phyloP scores from a whole-genome alignment of 2,797 vertebrate genomes.

The Rallus crepitans region DNA sequence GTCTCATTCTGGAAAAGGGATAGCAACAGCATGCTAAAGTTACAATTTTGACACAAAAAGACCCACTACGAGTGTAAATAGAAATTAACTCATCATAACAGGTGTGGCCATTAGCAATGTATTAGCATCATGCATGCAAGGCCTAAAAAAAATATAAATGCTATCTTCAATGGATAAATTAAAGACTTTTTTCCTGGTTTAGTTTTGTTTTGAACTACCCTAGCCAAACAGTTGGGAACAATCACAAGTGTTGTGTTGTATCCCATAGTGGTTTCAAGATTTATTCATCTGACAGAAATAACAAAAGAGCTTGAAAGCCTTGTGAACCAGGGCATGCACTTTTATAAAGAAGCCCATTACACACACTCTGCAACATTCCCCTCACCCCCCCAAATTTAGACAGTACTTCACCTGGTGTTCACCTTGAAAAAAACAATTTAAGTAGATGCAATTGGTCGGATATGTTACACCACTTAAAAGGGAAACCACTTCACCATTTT shows the following conservation, averaged over 20 bases:
- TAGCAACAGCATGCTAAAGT: neutral
- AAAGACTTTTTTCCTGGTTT: neutral
- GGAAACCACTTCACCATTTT: neutral
- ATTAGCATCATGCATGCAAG: neutral
- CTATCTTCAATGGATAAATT: neutral
- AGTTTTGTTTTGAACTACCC: neutral
- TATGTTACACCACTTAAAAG: neutral
- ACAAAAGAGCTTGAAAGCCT: neutral
- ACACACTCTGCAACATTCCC: neutral
- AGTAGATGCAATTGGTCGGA: neutral
- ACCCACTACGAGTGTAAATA: neutral
- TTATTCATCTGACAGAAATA: neutral
- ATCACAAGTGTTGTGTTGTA: neutral
- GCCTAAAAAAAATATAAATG: neutral
- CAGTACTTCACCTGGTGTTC: neutral
- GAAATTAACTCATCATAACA: neutral
- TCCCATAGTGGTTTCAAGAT: neutral
- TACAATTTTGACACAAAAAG: neutral
- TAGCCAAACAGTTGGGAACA: neutral
- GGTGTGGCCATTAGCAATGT: neutral
- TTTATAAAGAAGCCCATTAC: neutral
- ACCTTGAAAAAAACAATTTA: neutral
- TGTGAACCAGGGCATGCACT: neutral
- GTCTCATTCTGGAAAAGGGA: neutral
- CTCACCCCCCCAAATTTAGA: accelerated